Percentiles rank a stretch among this genome's conserved stretches.
Evolutionary conservation across 2,888 invertebrate genomes (phyloP).

Genomic region (Mystacides longicornis): DNA sequence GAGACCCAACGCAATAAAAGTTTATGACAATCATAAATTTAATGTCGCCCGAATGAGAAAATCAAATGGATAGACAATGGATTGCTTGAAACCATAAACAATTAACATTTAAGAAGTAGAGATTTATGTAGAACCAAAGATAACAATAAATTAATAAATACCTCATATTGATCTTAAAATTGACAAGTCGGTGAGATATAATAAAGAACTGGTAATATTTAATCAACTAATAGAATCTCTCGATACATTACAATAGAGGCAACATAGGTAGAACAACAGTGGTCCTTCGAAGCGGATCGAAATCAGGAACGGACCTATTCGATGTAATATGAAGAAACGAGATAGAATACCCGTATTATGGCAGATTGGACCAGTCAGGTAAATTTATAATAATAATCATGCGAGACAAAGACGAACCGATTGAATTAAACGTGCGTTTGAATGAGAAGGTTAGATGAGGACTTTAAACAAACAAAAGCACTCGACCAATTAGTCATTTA

Average conservation of each 20-base stretch:
- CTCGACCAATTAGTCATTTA: constrained; percentile 17
- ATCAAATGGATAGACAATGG: no score
- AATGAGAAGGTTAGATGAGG: background rate
- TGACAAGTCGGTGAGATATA: background rate
- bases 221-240: constrained; percentile 1
- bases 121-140: background rate
- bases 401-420: no score
- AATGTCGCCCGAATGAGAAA: no score
- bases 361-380: constrained; percentile 1
- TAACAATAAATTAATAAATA: background rate
- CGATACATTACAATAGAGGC: background rate
- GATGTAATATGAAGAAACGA: background rate
- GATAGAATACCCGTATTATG: background rate
- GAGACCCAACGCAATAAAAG: no score
- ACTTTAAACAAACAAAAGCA: constrained; percentile 15
- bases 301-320: background rate
- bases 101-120: no score
- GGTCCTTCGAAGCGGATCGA: background rate
- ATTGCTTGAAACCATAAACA: no score
- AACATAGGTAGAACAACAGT: background rate
- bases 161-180: constrained; percentile 1
- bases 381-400: background rate
- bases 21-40: no score
- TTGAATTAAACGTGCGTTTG: no score
- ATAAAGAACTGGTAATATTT: background rate